Conservation (phyloP, 1,140 invertebrate species). For the Cydia fagiglandana region DNA sequence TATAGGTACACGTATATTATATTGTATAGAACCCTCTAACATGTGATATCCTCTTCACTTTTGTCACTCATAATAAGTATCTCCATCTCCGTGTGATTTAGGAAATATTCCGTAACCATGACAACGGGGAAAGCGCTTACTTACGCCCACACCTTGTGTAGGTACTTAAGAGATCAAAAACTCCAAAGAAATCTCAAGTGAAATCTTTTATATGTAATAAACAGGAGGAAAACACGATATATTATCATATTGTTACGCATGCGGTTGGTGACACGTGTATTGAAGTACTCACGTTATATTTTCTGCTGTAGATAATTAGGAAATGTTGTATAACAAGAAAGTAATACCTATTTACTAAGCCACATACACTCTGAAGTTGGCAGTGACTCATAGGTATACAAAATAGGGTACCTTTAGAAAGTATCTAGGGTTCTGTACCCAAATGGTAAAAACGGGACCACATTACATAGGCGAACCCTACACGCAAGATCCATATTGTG, state of each 20-base stretch:
- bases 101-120: not conserved
- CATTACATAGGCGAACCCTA: too few relatives aligned
- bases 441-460: too few relatives aligned
- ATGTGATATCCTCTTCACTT: not conserved
- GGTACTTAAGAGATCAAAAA: conserved; percentile 1
- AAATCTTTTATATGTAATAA: conserved; percentile 7
- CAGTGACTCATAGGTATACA: too few relatives aligned
- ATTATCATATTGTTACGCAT: not conserved
- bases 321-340: not conserved
- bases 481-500: too few relatives aligned
- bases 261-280: not conserved
- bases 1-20: not conserved
- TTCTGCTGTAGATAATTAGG: not conserved
- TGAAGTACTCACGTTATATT: not conserved
- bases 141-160: not conserved
- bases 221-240: conserved; percentile 15
- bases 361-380: too few relatives aligned
- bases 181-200: conserved; percentile 1
- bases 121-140: not conserved
- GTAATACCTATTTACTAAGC: too few relatives aligned
- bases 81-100: not conserved
- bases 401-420: too few relatives aligned
- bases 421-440: too few relatives aligned
- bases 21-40: not conserved
- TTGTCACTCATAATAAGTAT: not conserved